These are phyloP conservation scores for Drosophila mercatorum DNA, from an alignment of 2,888 invertebrate genomes.

Conservation along the genomic window DNA sequence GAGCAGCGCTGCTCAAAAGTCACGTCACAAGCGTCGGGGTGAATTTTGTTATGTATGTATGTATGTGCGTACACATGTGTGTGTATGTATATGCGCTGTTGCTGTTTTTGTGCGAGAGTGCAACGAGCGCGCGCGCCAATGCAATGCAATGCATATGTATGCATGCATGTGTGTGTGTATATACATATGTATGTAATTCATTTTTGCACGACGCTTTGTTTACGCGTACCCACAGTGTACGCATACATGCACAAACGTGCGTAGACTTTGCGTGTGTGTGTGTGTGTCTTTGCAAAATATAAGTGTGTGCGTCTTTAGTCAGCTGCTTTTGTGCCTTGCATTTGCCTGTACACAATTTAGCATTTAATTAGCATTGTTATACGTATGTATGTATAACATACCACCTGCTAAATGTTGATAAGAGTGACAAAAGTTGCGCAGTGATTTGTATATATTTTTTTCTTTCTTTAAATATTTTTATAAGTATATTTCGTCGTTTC, in stretches of 20 bases:
- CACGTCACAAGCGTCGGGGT: constrained; percentile 57
- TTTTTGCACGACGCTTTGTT: constrained; percentile 53
- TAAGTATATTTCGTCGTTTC: constrained; percentile 3
- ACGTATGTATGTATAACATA: not conserved
- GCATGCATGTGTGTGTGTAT: constrained; percentile 12
- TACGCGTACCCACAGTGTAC: constrained; percentile 48
- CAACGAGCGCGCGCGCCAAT: constrained; percentile 61
- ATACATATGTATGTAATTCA: constrained; percentile 29
- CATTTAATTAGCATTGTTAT: constrained; percentile 52
- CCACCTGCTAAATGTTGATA: constrained; percentile 51
- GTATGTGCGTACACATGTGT: constrained; percentile 22
- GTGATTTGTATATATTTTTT: constrained; percentile 12
- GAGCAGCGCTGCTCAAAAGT: constrained; percentile 55
- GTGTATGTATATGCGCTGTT: constrained; percentile 26
- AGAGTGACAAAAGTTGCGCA: constrained; percentile 26
- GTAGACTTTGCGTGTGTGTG: not conserved
- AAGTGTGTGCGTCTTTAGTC: constrained; percentile 11
- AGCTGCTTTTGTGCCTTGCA: constrained; percentile 38
- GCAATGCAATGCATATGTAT: constrained; percentile 33
- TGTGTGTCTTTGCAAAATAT: constrained; percentile 9
- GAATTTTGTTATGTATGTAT: constrained; percentile 20
- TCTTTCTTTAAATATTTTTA: constrained; percentile 13
- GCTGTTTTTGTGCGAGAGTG: constrained; percentile 49
- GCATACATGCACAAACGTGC: constrained; percentile 11
- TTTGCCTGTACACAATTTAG: constrained; percentile 36